phyloP scores from a whole-genome alignment of 1,140 invertebrate species.

The Platyura marginata region DNA sequence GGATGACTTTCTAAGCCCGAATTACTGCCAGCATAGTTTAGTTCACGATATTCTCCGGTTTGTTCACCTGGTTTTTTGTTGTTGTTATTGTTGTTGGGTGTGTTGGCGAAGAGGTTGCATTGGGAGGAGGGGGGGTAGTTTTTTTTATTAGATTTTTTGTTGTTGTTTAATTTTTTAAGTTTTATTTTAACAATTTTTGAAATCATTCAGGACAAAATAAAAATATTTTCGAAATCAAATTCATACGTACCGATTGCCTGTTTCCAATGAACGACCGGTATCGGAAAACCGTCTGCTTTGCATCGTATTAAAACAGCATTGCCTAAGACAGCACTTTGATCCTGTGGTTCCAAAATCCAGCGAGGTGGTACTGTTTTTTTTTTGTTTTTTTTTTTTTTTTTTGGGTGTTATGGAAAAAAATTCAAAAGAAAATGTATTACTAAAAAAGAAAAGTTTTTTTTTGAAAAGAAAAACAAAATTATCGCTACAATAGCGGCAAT shows the following conservation, averaged over 20 bases:
- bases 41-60: constrained; percentile 37
- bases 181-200: too few relatives aligned
- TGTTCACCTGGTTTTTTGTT: constrained; percentile 19
- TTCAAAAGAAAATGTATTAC: too few relatives aligned
- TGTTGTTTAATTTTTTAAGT: too few relatives aligned
- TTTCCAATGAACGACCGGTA: constrained; percentile 53
- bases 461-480: too few relatives aligned
- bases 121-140: neutral
- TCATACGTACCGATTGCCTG: constrained; percentile 30
- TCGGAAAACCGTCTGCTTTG: constrained; percentile 56
- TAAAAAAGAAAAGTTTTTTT: too few relatives aligned
- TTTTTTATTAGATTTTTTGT: too few relatives aligned
- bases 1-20: constrained; percentile 17
- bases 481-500: too few relatives aligned
- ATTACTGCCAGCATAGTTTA: constrained; percentile 19
- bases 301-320: constrained; percentile 50
- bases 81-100: constrained; percentile 4
- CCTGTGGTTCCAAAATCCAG: constrained; percentile 61
- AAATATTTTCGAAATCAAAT: too few relatives aligned
- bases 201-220: too few relatives aligned
- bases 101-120: constrained; percentile 8
- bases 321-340: constrained; percentile 50
- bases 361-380: constrained; percentile 74
- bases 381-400: too few relatives aligned
- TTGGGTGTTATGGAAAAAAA: too few relatives aligned